Percentiles rank a stretch among this genome's conserved stretches.
Evolutionary conservation across 2,888 invertebrate genomes (phyloP).

Genomic region (Uloborus plumipes): DNA sequence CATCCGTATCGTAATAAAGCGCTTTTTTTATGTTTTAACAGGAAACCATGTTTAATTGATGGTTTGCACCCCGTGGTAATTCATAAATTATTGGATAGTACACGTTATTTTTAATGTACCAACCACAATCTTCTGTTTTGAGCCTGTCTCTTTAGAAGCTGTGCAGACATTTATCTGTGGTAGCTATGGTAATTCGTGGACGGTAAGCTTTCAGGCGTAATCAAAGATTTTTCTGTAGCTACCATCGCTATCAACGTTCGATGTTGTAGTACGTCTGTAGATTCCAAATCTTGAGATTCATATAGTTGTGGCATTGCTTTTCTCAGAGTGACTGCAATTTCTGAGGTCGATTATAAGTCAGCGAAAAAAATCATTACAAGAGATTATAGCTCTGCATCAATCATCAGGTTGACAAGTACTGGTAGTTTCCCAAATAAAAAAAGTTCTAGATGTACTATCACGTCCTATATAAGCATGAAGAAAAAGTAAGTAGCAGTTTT

Average conservation of each 20-base stretch:
- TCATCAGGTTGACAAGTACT: background rate
- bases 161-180: no score
- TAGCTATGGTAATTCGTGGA: no score
- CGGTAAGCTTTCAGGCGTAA: conserved; percentile 9
- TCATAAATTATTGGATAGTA: no score
- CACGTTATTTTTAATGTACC: no score
- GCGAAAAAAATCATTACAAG: conserved; percentile 1
- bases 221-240: conserved; percentile 12
- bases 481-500: conserved; percentile 17
- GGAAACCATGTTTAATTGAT: no score
- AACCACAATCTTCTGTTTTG: no score
- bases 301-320: conserved; percentile 14
- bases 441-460: conserved; percentile 13
- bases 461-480: conserved; percentile 12
- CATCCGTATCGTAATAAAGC: no score
- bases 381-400: conserved; percentile 1
- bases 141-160: no score
- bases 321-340: conserved; percentile 14
- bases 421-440: conserved; percentile 1
- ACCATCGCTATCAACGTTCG: conserved; percentile 7
- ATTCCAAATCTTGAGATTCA: background rate
- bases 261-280: conserved; percentile 6
- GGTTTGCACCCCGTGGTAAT: no score
- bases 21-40: no score
- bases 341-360: background rate